Evolutionary conservation across 2,113 vertebrate species (phyloP).

Genomic region (Cavia porcellus): DNA sequence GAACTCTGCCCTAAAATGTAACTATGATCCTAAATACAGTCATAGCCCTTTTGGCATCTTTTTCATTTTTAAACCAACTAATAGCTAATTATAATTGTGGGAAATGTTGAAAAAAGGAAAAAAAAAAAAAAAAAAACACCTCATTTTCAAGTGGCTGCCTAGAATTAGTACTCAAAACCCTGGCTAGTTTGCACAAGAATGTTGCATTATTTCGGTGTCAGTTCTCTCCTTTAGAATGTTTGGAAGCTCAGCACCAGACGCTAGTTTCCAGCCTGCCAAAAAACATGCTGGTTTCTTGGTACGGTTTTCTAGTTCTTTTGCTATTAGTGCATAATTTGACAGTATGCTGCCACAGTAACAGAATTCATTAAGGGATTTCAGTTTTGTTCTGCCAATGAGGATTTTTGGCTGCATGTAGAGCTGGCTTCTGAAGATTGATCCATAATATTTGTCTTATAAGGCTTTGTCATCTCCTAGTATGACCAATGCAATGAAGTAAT

Average conservation of each 20-base stretch:
- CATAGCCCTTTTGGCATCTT: not conserved
- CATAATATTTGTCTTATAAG: conserved; percentile 75
- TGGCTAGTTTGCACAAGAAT: not conserved
- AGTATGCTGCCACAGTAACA: conserved; percentile 71
- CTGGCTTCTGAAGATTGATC: conserved; percentile 69
- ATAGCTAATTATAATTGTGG: not conserved
- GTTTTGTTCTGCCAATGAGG: conserved; percentile 78
- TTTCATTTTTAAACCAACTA: conserved; percentile 22
- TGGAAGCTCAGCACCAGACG: conserved; percentile 37
- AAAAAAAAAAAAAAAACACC: not conserved
- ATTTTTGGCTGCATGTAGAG: conserved; percentile 58
- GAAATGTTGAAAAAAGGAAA: not conserved
- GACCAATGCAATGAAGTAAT: conserved; percentile 66
- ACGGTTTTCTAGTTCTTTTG: conserved; percentile 68
- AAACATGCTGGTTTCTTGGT: conserved; percentile 74
- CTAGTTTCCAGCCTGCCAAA: conserved; percentile 63
- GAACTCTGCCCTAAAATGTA: not conserved
- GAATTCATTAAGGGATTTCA: conserved; percentile 74
- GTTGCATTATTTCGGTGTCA: not conserved
- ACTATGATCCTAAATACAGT: not conserved
- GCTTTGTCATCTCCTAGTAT: conserved; percentile 61
- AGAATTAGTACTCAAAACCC: not conserved
- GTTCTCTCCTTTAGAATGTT: conserved; percentile 32
- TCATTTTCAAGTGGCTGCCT: not conserved
- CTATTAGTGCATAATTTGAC: conserved; percentile 76